Evolutionary conservation across 1,140 invertebrate species (phyloP).

Genomic region (Condylostylus longicornis): DNA sequence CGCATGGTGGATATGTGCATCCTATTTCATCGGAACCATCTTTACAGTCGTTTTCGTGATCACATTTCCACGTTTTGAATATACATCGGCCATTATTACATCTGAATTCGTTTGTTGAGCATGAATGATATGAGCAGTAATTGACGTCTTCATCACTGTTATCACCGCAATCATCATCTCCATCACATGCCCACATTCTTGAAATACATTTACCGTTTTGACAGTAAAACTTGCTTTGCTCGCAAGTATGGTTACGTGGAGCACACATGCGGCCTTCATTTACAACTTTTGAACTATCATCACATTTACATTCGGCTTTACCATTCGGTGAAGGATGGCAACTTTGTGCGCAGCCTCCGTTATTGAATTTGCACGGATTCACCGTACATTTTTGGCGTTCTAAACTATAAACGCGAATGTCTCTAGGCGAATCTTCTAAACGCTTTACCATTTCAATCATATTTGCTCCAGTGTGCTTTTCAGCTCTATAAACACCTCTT

Average conservation of each 20-base stretch:
- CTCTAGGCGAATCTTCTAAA: conserved; percentile 76
- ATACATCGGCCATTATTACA: conserved; percentile 91
- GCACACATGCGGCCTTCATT: conserved; percentile 88
- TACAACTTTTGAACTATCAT: conserved; percentile 71
- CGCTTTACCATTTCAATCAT: conserved; percentile 88
- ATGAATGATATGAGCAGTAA: conserved; percentile 89
- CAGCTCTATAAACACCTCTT: conserved; percentile 85
- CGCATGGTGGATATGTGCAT: conserved; percentile 81
- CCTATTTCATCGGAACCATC: conserved; percentile 83
- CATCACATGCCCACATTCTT: conserved; percentile 88
- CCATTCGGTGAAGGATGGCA: conserved; percentile 79
- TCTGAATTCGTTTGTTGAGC: conserved; percentile 80
- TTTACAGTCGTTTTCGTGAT: conserved; percentile 89
- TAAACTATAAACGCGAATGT: conserved; percentile 76
- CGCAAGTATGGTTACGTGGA: conserved; percentile 73
- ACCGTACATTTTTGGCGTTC: conserved; percentile 63
- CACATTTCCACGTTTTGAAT: conserved; percentile 87
- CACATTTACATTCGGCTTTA: conserved; percentile 73
- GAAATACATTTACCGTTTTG: conserved; percentile 89
- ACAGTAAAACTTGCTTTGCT: conserved; percentile 81
- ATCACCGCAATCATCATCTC: conserved; percentile 87
- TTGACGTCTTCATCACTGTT: conserved; percentile 82
- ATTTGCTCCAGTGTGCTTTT: conserved; percentile 91
- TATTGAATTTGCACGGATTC: conserved; percentile 80
- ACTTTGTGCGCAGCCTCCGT: conserved; percentile 90